Evolutionary conservation across 1,140 invertebrate genomes (phyloP).

Genomic region (Mya arenaria): DNA sequence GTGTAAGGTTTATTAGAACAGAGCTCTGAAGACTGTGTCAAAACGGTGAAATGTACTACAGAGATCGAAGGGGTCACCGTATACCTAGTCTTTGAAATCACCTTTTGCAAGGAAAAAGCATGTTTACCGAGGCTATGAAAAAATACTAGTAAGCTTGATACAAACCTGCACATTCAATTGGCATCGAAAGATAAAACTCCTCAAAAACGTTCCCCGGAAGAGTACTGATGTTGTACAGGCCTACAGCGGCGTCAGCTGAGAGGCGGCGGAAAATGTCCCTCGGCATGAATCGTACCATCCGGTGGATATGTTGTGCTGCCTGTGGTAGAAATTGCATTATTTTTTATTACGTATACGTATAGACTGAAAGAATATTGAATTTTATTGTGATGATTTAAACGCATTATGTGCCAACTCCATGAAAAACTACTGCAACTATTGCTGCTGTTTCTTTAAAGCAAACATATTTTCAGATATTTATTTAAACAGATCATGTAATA

Average conservation of each 20-base stretch:
- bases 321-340: neutral
- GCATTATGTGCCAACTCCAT: too few relatives aligned
- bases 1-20: neutral
- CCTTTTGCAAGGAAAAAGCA: neutral
- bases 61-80: neutral
- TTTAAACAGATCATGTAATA: too few relatives aligned
- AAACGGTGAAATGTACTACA: neutral
- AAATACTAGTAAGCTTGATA: neutral
- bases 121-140: neutral
- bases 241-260: neutral
- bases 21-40: neutral
- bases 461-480: too few relatives aligned
- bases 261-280: neutral
- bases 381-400: neutral
- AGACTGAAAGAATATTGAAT: neutral
- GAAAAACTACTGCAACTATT: too few relatives aligned
- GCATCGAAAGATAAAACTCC: neutral
- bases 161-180: slow-evolving; percentile 4
- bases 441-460: too few relatives aligned
- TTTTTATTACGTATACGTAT: neutral
- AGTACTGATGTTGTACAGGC: neutral
- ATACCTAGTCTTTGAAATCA: neutral
- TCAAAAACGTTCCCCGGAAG: slow-evolving; percentile 12
- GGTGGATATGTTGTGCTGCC: slow-evolving; percentile 29
- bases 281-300: slow-evolving; percentile 30